Percentiles rank a stretch among this genome's conserved stretches.
Conservation (phyloP, 2,113 vertebrate species). For the Glareola pratincola region DNA sequence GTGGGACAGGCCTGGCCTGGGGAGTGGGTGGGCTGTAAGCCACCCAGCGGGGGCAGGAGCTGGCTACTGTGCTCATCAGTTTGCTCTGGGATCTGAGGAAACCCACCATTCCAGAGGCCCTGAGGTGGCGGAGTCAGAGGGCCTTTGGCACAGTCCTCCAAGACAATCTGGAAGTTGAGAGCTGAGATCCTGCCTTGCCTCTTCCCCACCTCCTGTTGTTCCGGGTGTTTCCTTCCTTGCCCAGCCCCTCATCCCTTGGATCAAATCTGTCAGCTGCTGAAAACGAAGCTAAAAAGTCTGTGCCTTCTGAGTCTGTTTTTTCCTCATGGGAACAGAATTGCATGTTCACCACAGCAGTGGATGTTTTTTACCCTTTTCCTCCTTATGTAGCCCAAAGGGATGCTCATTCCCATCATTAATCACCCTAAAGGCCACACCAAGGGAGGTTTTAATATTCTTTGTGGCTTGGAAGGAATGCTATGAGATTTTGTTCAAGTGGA, state of each 20-base stretch:
- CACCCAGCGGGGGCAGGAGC: neutral
- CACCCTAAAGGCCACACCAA: neutral
- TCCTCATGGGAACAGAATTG: neutral
- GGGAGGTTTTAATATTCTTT: neutral
- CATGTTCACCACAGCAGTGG: neutral
- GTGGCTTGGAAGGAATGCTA: neutral
- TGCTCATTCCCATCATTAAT: neutral
- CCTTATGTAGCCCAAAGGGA: neutral
- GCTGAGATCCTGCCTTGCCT: neutral
- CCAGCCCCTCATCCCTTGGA: neutral
- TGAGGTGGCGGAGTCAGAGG: accelerated
- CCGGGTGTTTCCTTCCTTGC: neutral
- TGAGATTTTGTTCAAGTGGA: neutral
- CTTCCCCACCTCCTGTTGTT: neutral
- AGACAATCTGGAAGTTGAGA: neutral
- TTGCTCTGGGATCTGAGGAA: neutral
- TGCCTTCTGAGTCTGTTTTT: neutral
- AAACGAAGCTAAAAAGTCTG: neutral
- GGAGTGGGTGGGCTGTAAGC: neutral
- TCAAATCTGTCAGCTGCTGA: neutral
- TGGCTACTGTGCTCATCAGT: accelerated
- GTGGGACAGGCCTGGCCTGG: too few species aligned
- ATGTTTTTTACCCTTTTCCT: neutral
- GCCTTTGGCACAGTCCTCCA: neutral
- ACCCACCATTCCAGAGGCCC: neutral